Evolutionary conservation across 2,888 invertebrate genomes (phyloP).

Genomic region (Cerastis leucographa): DNA sequence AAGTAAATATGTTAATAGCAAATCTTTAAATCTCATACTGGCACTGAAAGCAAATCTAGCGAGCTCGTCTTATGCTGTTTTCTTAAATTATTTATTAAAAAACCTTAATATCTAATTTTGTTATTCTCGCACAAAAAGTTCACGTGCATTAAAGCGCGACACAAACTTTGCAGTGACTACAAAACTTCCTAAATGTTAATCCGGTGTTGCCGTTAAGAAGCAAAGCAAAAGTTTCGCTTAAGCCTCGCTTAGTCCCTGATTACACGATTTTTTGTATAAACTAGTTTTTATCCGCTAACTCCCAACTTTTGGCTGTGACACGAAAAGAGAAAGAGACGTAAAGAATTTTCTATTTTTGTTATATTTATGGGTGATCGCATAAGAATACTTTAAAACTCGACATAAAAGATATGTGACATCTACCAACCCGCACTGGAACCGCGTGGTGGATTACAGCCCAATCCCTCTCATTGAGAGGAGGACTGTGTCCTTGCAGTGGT

Average conservation of each 20-base stretch:
- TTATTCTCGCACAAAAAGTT: background rate
- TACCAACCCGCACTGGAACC: too few relatives aligned
- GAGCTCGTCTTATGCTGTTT: background rate
- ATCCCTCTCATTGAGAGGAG: too few relatives aligned
- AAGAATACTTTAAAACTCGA: too few relatives aligned
- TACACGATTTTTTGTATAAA: slow-evolving; percentile 48
- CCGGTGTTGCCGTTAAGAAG: slow-evolving; percentile 31
- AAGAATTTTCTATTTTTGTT: background rate
- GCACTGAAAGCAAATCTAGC: background rate
- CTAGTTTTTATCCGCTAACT: slow-evolving; percentile 32
- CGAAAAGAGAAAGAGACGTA: background rate
- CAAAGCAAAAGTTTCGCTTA: slow-evolving; percentile 50
- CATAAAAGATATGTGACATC: too few relatives aligned
- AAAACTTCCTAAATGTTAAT: slow-evolving; percentile 48
- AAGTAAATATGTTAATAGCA: too few relatives aligned
- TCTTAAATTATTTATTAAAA: too few relatives aligned
- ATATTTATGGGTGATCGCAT: background rate
- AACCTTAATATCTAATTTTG: too few relatives aligned
- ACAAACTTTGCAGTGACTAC: slow-evolving; percentile 30
- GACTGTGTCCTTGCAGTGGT: too few relatives aligned
- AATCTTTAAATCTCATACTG: background rate
- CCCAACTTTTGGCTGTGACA: slow-evolving; percentile 7
- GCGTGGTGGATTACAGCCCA: too few relatives aligned
- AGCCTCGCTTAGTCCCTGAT: slow-evolving; percentile 45
- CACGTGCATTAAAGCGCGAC: slow-evolving; percentile 1